Evolutionary conservation across 2,888 invertebrate genomes (phyloP).

Genomic region (Pantelozetes paolii): DNA sequence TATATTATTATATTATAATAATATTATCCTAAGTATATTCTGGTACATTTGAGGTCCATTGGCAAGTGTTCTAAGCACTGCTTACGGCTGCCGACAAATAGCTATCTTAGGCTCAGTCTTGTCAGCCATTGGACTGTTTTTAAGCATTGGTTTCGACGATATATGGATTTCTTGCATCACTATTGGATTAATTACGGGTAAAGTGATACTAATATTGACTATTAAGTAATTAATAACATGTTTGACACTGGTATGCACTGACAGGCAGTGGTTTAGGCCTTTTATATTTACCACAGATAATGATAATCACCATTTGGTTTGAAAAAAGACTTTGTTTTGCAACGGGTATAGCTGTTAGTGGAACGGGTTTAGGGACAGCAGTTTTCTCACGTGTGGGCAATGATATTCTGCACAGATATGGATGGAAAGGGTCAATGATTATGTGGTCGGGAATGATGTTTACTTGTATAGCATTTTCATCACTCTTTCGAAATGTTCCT

Average conservation of each 20-base stretch:
- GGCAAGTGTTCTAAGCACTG: constrained; percentile 85
- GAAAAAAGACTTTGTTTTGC: constrained; percentile 91
- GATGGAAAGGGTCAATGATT: constrained; percentile 72
- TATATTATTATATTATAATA: no score
- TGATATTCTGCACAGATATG: constrained; percentile 59
- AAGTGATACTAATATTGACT: no score
- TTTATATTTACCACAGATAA: constrained; percentile 90
- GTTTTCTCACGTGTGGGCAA: constrained; percentile 51
- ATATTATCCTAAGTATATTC: not conserved
- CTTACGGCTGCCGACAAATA: constrained; percentile 82
- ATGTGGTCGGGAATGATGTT: constrained; percentile 62
- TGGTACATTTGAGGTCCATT: constrained; percentile 65
- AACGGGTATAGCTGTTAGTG: constrained; percentile 91
- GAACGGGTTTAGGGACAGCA: constrained; percentile 64
- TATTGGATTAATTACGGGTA: constrained; percentile 66
- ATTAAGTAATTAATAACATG: no score
- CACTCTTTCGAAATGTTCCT: constrained; percentile 62
- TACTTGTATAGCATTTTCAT: constrained; percentile 76
- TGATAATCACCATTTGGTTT: constrained; percentile 94
- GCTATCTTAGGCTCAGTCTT: constrained; percentile 76
- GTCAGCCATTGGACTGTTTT: constrained; percentile 64
- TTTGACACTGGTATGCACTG: no score
- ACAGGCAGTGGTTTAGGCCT: constrained; percentile 69
- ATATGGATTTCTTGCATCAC: constrained; percentile 72
- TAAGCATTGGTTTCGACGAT: constrained; percentile 71